These are phyloP conservation scores for Cheirogaleus medius DNA, from an alignment of 2,113 vertebrate species.

Conservation along the genomic window DNA sequence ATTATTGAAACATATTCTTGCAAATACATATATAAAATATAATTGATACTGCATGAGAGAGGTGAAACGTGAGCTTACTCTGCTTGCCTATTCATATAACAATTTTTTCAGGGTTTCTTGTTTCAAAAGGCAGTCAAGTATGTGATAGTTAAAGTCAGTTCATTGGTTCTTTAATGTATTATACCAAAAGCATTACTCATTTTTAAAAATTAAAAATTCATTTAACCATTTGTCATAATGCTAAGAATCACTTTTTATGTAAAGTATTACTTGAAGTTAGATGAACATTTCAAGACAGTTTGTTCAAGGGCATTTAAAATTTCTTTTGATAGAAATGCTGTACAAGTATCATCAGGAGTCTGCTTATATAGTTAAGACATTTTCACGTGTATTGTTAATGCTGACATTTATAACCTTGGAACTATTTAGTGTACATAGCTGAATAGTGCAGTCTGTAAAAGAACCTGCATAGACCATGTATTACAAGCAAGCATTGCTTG, in stretches of 20 bases:
- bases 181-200: neutral
- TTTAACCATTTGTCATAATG: neutral
- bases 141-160: neutral
- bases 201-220: neutral
- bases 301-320: neutral
- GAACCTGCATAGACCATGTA: neutral
- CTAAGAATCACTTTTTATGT: slow-evolving; percentile 34
- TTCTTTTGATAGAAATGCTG: neutral
- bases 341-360: neutral
- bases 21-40: neutral
- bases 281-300: neutral
- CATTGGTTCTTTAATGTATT: neutral
- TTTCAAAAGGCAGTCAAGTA: neutral
- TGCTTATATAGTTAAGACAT: neutral
- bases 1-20: neutral
- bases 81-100: neutral
- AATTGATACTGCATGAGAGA: neutral
- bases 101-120: neutral
- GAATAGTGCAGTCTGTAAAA: too few relatives aligned
- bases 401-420: neutral
- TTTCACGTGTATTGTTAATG: neutral
- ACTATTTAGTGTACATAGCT: neutral
- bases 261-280: neutral
- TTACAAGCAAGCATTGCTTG: too few relatives aligned
- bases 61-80: neutral